Base-by-base conservation (phyloP, 2,113 vertebrate genomes). In the Crocuta crocuta region DNA sequence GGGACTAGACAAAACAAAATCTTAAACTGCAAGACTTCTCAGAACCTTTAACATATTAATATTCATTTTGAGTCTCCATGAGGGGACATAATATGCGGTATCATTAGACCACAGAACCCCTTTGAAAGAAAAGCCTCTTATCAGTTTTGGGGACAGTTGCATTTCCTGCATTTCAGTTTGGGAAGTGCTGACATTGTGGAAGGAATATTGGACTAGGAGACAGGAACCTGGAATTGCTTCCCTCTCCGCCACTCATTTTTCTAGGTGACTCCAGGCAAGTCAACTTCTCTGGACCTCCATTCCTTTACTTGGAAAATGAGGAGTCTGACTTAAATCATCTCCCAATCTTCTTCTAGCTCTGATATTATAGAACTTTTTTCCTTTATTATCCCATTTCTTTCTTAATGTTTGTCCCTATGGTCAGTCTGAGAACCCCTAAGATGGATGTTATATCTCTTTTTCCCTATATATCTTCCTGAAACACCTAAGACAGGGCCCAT, bases 21-120 rank as follows among this genome's bases (percentile, higher is more conserved):
- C 71, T 53, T 88, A 92, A 87, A n/a, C 55, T 48, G 2, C 1
- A 83, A 80, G 84, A 50, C 39, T 89, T 96, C 84, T 96, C 50
- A 91, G 84, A 97, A 93, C 2, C 28, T 92, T 95, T 83, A 86
- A 83, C 19, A 55, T 68, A 65, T 78, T 89, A 89, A 55, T 78
- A 91, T 73, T 89, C 45, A 95, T 90, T 97, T 93, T 85, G 63
- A 76, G 84, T 84, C 31, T 87, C 89, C 16, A 91, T 76, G 61
- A 84, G 68, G 6, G 65, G 80, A 58, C 23, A 83, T 61, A 73
- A 63, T 55, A 83, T 83, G 31, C 28, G 55, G 53, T 81, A 94
- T 78, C 94, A 94, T 70, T 90, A 90, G 31, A 68, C 63, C 7
- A 78, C 17, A 26, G 65, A 88, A 66, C 2, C 33, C 21, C 66